phyloP scores from a whole-genome alignment of 2,888 invertebrate genomes.

The Epsilonema sp. region DNA sequence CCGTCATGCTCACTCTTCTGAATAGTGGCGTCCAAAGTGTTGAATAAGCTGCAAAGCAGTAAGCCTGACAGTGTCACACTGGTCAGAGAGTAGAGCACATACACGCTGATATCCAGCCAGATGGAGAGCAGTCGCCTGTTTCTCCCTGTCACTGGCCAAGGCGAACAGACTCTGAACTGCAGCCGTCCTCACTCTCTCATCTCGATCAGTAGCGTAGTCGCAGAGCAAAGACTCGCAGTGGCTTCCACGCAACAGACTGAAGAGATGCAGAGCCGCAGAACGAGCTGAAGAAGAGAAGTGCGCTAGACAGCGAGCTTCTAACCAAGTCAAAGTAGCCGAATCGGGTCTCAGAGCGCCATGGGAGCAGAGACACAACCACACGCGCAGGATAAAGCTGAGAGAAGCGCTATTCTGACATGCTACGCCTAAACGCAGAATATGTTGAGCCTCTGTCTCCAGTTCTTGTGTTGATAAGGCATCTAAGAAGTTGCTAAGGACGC shows the following conservation, averaged over 20 bases:
- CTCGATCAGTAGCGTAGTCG: conserved; percentile 61
- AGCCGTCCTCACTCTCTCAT: conserved; percentile 69
- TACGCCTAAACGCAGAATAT: neutral
- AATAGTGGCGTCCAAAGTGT: conserved; percentile 61
- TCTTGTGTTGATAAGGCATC: no score
- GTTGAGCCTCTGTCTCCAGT: no score
- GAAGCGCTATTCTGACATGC: neutral
- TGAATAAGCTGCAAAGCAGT: conserved; percentile 66
- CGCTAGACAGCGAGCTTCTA: neutral
- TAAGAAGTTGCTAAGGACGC: neutral
- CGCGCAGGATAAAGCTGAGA: no score
- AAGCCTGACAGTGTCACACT: conserved; percentile 74
- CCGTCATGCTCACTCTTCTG: conserved; percentile 74
- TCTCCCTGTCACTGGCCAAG: conserved; percentile 32
- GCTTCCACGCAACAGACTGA: neutral
- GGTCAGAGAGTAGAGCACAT: conserved; percentile 60
- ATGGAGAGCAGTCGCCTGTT: conserved; percentile 60
- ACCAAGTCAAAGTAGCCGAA: neutral
- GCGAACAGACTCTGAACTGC: conserved; percentile 64
- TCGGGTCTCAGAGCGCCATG: neutral
- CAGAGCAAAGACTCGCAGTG: conserved; percentile 44
- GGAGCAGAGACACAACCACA: no score
- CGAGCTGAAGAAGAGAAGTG: no score
- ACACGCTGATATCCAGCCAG: conserved; percentile 46
- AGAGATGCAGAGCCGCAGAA: neutral